These are phyloP conservation scores for Lepus europaeus DNA, from an alignment of 2,113 vertebrate species.

Conservation along the genomic window DNA sequence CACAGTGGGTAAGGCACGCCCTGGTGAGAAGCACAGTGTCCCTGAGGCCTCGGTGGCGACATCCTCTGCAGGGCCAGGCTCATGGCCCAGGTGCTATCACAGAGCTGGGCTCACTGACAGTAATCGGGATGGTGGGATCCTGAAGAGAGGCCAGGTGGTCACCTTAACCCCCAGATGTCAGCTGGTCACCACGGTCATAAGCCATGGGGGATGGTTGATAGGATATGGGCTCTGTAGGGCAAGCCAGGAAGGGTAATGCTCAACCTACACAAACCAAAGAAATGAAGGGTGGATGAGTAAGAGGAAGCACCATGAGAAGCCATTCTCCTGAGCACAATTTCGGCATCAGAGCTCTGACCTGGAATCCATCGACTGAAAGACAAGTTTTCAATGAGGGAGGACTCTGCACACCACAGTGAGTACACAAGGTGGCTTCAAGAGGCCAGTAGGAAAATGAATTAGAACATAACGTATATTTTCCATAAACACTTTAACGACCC, in stretches of 20 bases:
- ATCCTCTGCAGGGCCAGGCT: neutral
- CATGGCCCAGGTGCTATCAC: neutral
- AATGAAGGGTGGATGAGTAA: neutral
- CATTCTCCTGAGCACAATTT: neutral
- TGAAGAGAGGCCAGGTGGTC: neutral
- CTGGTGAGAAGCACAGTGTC: neutral
- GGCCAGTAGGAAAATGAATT: no score
- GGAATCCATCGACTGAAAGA: neutral
- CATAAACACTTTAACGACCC: no score
- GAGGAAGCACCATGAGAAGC: neutral
- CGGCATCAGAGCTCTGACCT: constrained; percentile 16
- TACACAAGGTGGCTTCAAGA: neutral
- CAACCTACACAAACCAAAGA: neutral
- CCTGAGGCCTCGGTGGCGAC: neutral
- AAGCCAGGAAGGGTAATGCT: neutral
- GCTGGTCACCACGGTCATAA: neutral
- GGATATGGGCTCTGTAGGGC: neutral
- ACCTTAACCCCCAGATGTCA: neutral
- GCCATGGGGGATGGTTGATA: neutral
- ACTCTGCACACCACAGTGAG: neutral
- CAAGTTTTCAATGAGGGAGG: neutral
- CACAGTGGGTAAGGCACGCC: no score
- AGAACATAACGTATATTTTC: no score
- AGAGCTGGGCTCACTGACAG: neutral
- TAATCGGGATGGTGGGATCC: neutral